phyloP scores from a whole-genome alignment of 2,797 vertebrate genomes.

The Phrynocephalus guinanensis region DNA sequence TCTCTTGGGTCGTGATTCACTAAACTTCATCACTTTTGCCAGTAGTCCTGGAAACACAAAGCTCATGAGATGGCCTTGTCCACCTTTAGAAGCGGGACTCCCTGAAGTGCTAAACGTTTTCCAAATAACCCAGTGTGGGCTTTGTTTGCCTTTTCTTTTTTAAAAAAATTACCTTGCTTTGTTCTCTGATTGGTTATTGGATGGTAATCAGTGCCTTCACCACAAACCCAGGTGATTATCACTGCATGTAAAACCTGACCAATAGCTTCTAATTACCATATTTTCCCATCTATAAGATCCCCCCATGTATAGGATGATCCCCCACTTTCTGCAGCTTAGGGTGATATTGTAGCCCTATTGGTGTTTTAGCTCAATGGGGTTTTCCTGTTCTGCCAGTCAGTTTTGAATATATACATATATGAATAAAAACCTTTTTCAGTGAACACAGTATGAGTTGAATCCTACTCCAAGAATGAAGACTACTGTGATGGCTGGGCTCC shows the following conservation, averaged over 20 bases:
- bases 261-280: too few species aligned
- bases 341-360: not conserved
- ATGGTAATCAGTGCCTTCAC: too few species aligned
- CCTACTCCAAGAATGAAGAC: not conserved
- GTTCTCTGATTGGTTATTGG: too few species aligned
- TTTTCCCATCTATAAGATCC: too few species aligned
- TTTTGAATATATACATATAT: not conserved
- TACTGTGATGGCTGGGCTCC: fast-evolving
- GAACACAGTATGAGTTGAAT: not conserved
- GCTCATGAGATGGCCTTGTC: too few species aligned
- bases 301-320: too few species aligned
- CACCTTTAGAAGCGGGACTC: too few species aligned
- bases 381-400: not conserved
- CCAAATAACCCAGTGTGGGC: not conserved
- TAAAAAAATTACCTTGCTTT: not conserved
- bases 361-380: not conserved
- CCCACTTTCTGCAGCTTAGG: too few species aligned
- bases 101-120: too few species aligned
- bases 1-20: not conserved
- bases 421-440: not conserved
- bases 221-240: too few species aligned
- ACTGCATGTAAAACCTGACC: not conserved
- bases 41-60: not conserved
- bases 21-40: too few species aligned
- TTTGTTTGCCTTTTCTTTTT: not conserved